phyloP scores from a whole-genome alignment of 1,140 invertebrate species.

The Portunus trituberculatus region DNA sequence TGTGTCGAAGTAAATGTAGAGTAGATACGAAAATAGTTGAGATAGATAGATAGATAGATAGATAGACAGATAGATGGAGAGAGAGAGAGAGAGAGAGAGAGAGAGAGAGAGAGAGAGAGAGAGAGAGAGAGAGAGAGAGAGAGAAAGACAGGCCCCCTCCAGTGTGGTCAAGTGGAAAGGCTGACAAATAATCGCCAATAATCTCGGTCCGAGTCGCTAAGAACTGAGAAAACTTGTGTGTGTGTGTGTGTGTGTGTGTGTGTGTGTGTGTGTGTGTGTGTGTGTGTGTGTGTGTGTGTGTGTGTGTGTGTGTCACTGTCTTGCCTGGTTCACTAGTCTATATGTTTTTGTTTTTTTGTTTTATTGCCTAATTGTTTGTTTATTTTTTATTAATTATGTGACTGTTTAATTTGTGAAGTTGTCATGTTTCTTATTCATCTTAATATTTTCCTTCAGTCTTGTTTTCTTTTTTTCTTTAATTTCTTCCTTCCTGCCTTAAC shows the following conservation, averaged over 20 bases:
- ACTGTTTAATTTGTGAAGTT: not conserved
- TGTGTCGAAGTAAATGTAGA: not conserved
- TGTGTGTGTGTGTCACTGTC: not conserved
- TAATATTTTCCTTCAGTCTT: not conserved
- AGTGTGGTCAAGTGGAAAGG: conserved; percentile 66
- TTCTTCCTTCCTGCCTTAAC: not conserved
- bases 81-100: conserved; percentile 28
- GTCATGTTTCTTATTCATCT: not conserved
- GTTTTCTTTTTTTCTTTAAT: not conserved
- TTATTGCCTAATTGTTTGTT: not conserved
- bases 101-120: conserved; percentile 1
- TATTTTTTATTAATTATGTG: not conserved
- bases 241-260: conserved; percentile 42
- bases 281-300: conserved; percentile 37
- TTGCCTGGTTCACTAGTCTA: not conserved
- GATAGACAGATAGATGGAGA: conserved; percentile 27
- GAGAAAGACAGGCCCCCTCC: conserved; percentile 48
- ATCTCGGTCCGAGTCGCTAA: conserved; percentile 33
- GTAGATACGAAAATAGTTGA: not conserved
- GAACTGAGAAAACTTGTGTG: not conserved
- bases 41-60: conserved; percentile 4
- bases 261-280: conserved; percentile 47
- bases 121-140: conserved; percentile 37
- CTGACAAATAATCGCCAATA: conserved; percentile 71
- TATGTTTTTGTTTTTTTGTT: not conserved